Conservation (phyloP, 2,113 vertebrate species). For the Mobula birostris region DNA sequence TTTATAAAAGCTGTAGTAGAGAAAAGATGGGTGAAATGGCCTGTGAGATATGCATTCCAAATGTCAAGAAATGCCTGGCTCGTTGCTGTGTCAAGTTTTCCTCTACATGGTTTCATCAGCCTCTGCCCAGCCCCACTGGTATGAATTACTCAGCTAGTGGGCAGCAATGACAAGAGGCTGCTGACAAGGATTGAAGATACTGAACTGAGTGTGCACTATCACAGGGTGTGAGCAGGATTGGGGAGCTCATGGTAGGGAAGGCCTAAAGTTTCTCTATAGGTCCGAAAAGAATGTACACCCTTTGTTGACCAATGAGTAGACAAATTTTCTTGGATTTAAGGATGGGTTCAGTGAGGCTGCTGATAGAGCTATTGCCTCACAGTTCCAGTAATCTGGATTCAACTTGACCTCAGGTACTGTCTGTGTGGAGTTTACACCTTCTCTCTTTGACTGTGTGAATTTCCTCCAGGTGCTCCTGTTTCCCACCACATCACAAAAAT, state of each 20-base stretch:
- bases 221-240: not conserved
- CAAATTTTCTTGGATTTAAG: too few species aligned
- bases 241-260: not conserved
- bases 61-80: not conserved
- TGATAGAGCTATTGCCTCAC: too few species aligned
- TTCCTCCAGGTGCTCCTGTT: too few species aligned
- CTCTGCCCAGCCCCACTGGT: not conserved
- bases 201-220: not conserved
- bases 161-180: not conserved
- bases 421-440: too few species aligned
- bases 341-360: too few species aligned
- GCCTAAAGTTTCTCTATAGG: not conserved
- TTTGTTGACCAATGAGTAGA: not conserved
- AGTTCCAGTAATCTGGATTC: too few species aligned
- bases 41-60: not conserved
- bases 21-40: not conserved
- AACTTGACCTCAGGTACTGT: too few species aligned
- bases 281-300: not conserved
- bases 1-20: not conserved
- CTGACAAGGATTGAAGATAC: not conserved
- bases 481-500: too few species aligned
- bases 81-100: too few species aligned
- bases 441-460: too few species aligned
- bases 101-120: not conserved
- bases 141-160: not conserved